Base-by-base conservation (phyloP, 1,140 invertebrate genomes). In the Cryptotermes secundus region DNA sequence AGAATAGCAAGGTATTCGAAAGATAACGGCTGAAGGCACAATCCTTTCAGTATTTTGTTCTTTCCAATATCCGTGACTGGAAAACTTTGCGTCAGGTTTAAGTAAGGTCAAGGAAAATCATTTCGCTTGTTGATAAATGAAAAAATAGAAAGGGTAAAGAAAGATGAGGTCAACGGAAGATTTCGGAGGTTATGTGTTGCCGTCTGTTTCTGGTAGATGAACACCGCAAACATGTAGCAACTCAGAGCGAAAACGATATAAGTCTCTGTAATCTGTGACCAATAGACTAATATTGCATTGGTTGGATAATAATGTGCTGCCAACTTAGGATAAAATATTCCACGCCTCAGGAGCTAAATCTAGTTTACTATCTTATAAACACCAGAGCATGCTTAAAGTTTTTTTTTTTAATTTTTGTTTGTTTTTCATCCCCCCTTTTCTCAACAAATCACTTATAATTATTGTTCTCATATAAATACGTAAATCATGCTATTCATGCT, bases 161-260 rank as follows among this genome's bases (percentile, higher is more conserved):
- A 72, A 26, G 59, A n/a, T 72, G 26, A 72, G 59, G 59, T 72
- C 59, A 72, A 72, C 59, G 59, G 59, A 72, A 72, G 59, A 72
- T 31, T 72, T 72, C 31, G 59, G 59, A 72, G 59, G 59, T 72
- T 72, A 72, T n/a, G 59, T n/a, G 59, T n/a, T 72, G 26, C 26
- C 53, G 19, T 59, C 16, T 72, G 59, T 72, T 72, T 72, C 59
- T 72, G 59, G 59, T 72, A 31, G 59, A 31, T 72, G 59, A 72
- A 14, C 59, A 72, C 14, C 2, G 59, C 59, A 72, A 9, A 72
- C 59, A 31, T 14, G 26, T 16, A 26, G 4, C 59, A n/a, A 1
- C 26, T 72, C 59, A 72, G 59, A 31, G 59, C 59, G 2, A 72
- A 31, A 72, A 2, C 0, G 53, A n/a, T 22, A 59, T 59, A 59